Evolutionary conservation across 2,113 vertebrate species (phyloP).

Genomic region (Nerophis ophidion): DNA sequence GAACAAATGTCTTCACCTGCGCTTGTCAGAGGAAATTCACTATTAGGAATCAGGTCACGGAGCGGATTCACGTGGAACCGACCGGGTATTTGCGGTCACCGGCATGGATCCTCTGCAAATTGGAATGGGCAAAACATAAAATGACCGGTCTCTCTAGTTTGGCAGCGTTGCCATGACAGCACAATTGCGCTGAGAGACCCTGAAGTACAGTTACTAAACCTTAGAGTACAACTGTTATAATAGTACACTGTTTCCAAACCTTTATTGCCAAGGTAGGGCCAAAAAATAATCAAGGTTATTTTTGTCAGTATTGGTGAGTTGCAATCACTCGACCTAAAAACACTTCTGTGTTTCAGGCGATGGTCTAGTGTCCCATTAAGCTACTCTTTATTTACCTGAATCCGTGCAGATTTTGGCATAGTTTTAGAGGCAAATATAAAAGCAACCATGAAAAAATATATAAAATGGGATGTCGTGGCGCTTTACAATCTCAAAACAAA

Average conservation of each 20-base stretch:
- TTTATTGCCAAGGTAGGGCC: too few species aligned
- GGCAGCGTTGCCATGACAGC: constrained; percentile 54
- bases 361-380: too few species aligned
- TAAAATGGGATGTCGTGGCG: too few species aligned
- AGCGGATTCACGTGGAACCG: constrained; percentile 18
- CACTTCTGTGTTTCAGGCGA: too few species aligned
- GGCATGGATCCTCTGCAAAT: constrained; percentile 6
- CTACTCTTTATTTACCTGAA: too few species aligned
- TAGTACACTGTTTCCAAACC: constrained; percentile 45
- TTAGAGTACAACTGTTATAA: constrained; percentile 41
- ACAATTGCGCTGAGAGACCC: constrained; percentile 31
- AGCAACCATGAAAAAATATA: too few species aligned
- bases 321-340: too few species aligned
- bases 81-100: constrained; percentile 11
- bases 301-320: too few species aligned
- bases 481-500: too few species aligned
- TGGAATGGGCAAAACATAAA: constrained; percentile 16
- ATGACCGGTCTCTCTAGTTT: constrained; percentile 10
- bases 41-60: constrained; percentile 13
- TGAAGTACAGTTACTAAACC: constrained; percentile 27
- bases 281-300: too few species aligned
- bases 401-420: too few species aligned
- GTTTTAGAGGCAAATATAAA: too few species aligned
- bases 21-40: constrained; percentile 19
- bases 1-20: constrained; percentile 50